A percentile compares a stretch with the other conserved stretches of the same genome.
Evolutionary conservation across 2,888 invertebrate species (phyloP).

Genomic region (Amblyjoppa fuscipennis): DNA sequence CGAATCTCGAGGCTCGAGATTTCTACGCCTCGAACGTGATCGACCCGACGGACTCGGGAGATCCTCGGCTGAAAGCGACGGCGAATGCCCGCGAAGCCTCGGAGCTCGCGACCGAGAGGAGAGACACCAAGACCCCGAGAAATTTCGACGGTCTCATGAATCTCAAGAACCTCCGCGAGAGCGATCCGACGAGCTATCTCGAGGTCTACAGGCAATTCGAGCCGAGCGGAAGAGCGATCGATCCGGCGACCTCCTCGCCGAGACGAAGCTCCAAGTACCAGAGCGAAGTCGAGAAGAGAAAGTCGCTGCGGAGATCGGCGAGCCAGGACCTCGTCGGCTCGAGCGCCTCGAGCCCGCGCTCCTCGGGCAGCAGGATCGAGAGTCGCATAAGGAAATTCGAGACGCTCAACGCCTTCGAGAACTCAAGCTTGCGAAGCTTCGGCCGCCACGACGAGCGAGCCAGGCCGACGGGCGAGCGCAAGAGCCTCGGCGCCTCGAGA

Average conservation of each 20-base stretch:
- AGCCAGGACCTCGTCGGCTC: conserved; percentile 82
- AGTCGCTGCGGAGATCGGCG: conserved; percentile 78
- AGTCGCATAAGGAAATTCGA: conserved; percentile 82
- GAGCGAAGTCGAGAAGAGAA: conserved; percentile 79
- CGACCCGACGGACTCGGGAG: neutral
- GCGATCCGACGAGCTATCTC: conserved; percentile 51
- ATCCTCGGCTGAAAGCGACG: neutral
- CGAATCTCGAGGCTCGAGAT: conserved; percentile 28
- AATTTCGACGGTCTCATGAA: conserved; percentile 66
- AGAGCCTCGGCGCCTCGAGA: conserved; percentile 38
- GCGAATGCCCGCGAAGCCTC: conserved; percentile 2
- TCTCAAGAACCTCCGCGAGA: conserved; percentile 32
- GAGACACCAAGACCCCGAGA: conserved; percentile 64
- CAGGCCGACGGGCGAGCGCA: conserved; percentile 63
- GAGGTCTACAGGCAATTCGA: conserved; percentile 71
- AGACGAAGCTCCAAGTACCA: conserved; percentile 73
- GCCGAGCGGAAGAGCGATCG: conserved; percentile 59
- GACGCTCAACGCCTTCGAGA: conserved; percentile 82
- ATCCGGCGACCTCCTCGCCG: conserved; percentile 66
- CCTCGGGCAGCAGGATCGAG: conserved; percentile 77
- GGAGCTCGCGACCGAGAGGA: conserved; percentile 30
- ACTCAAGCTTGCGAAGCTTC: conserved; percentile 76
- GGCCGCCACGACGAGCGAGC: conserved; percentile 58
- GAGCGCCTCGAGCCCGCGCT: conserved; percentile 75
- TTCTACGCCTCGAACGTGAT: conserved; percentile 37